phyloP scores from a whole-genome alignment of 2,113 vertebrate genomes.

The Crotalus viridis region DNA sequence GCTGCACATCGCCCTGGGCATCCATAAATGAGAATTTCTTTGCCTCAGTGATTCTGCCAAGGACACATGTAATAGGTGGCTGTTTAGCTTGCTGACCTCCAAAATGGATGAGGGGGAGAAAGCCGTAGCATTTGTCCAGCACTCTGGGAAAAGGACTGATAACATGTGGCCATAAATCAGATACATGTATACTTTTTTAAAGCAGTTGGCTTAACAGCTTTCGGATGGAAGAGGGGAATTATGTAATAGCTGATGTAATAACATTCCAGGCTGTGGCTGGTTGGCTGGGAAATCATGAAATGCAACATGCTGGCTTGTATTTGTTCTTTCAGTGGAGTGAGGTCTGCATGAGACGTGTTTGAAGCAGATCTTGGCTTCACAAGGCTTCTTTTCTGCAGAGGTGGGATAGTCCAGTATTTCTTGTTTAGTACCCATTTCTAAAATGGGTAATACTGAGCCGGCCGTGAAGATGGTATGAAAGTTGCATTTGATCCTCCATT shows the following conservation, averaged over 20 bases:
- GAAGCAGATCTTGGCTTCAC: background rate
- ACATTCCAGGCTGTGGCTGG: background rate
- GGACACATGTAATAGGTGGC: background rate
- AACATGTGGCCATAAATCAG: background rate
- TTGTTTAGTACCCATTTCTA: background rate
- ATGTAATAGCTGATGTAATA: background rate
- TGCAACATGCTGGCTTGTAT: background rate
- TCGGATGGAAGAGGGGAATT: background rate
- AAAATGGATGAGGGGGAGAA: background rate
- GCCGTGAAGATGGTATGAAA: background rate
- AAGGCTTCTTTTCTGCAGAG: background rate
- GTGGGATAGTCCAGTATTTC: background rate
- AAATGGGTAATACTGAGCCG: background rate
- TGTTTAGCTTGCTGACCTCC: background rate
- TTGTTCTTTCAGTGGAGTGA: background rate
- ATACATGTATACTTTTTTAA: background rate
- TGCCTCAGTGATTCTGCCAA: conserved; percentile 8
- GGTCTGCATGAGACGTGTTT: background rate
- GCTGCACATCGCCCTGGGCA: background rate
- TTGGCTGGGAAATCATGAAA: background rate
- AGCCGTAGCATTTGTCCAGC: background rate
- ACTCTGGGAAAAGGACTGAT: background rate
- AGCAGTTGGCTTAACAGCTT: conserved; percentile 13
- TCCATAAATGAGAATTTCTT: background rate
- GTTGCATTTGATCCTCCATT: too few species aligned